Conservation (phyloP, 2,888 invertebrate genomes). For the Formica aserva region DNA sequence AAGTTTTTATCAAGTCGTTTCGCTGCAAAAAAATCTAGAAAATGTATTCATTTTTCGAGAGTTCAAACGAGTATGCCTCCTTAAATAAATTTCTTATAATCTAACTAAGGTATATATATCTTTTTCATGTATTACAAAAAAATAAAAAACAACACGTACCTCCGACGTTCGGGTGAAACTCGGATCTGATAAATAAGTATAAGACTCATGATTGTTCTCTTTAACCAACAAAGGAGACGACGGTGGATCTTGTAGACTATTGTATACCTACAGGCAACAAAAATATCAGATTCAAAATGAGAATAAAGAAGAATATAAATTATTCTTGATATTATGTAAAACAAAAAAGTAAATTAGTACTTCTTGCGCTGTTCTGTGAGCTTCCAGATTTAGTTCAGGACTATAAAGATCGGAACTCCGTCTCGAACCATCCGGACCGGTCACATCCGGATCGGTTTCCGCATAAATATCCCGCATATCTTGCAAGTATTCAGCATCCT, state of each 20-base stretch:
- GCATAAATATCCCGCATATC: conserved; percentile 73
- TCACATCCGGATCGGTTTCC: conserved; percentile 69
- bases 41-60: no score
- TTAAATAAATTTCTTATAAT: conserved; percentile 1
- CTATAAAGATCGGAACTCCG: conserved; percentile 83
- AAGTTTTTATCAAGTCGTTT: no score
- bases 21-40: no score
- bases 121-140: not conserved
- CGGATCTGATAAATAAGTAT: conserved; percentile 81
- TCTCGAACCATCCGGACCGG: conserved; percentile 64
- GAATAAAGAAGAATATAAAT: not conserved
- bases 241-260: conserved; percentile 84
- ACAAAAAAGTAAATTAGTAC: conserved; percentile 65
- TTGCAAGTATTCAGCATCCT: conserved; percentile 56
- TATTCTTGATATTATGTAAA: not conserved
- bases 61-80: no score
- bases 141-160: conserved; percentile 67
- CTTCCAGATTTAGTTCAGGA: conserved; percentile 83
- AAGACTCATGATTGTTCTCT: conserved; percentile 79
- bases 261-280: conserved; percentile 79
- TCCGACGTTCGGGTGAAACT: conserved; percentile 84
- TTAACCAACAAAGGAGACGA: conserved; percentile 82
- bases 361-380: conserved; percentile 84
- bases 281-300: not conserved
- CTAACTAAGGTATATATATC: not conserved